These are phyloP conservation scores for Labeo rohita DNA, from an alignment of 2,113 vertebrate species.

Conservation along the genomic window DNA sequence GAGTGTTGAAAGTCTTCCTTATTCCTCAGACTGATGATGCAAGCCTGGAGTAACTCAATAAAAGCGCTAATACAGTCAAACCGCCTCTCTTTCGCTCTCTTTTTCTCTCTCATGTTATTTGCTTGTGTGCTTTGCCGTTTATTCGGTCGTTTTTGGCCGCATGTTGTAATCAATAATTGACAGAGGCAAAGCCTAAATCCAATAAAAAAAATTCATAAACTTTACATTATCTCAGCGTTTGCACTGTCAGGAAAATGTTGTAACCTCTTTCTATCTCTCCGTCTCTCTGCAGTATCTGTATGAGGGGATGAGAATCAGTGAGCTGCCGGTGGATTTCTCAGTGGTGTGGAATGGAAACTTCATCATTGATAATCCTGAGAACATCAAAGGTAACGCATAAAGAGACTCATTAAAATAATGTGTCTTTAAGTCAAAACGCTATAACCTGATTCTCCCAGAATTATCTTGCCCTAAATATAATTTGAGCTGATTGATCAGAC, in stretches of 20 bases:
- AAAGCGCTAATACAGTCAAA: conserved; percentile 30
- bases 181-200: neutral
- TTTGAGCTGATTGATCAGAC: neutral
- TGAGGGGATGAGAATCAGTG: conserved; percentile 94
- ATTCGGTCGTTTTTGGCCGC: neutral
- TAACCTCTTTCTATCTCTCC: neutral
- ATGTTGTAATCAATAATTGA: conserved; percentile 22
- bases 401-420: neutral
- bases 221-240: neutral
- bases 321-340: conserved; percentile 93
- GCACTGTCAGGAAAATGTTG: neutral
- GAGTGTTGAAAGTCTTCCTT: conserved; percentile 20
- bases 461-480: neutral
- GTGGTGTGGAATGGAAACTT: conserved; percentile 99
- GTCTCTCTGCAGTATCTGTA: conserved; percentile 86
- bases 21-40: conserved; percentile 60
- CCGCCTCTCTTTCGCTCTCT: conserved; percentile 19
- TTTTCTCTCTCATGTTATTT: neutral
- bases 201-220: neutral
- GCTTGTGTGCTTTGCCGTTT: neutral
- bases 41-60: conserved; percentile 63
- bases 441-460: neutral
- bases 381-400: conserved; percentile 85
- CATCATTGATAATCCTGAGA: conserved; percentile 95
- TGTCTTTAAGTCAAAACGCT: neutral